Percentiles rank a stretch among this genome's conserved stretches.
Conservation (phyloP, 2,888 invertebrate genomes). For the Metellina segmentata region DNA sequence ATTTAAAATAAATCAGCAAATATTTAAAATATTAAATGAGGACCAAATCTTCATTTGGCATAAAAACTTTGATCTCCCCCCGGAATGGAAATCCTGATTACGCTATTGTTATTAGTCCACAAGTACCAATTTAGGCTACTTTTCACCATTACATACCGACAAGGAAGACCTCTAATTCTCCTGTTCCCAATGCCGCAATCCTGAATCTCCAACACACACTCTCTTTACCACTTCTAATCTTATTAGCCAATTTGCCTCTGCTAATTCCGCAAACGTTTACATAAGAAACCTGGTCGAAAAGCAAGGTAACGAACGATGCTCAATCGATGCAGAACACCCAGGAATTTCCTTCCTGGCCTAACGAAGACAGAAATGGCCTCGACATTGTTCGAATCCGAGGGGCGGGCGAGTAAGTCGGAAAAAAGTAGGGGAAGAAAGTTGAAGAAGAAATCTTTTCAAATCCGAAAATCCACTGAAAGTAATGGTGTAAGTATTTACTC, state of each 20-base stretch:
- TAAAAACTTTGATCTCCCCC: no score
- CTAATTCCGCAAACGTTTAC: neutral
- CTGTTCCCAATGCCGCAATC: no score
- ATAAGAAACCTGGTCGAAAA: neutral
- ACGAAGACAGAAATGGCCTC: conserved; percentile 10
- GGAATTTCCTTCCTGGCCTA: neutral
- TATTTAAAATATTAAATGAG: no score
- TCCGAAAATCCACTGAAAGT: conserved; percentile 69
- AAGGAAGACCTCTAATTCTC: neutral
- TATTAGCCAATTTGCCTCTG: neutral
- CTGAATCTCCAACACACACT: neutral
- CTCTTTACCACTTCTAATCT: neutral
- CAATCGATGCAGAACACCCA: neutral
- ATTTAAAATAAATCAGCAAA: no score
- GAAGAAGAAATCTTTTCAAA: conserved; percentile 56
- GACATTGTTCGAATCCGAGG: neutral
- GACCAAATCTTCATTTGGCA: no score
- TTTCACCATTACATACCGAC: neutral
- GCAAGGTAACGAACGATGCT: neutral
- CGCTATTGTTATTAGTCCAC: neutral
- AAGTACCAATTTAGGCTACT: neutral
- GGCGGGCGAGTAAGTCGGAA: neutral
- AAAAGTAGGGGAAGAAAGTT: neutral
- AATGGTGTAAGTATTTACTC: conserved; percentile 69
- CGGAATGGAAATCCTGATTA: no score